phyloP scores from a whole-genome alignment of 2,888 invertebrate species.

The Melanostoma scalare region DNA sequence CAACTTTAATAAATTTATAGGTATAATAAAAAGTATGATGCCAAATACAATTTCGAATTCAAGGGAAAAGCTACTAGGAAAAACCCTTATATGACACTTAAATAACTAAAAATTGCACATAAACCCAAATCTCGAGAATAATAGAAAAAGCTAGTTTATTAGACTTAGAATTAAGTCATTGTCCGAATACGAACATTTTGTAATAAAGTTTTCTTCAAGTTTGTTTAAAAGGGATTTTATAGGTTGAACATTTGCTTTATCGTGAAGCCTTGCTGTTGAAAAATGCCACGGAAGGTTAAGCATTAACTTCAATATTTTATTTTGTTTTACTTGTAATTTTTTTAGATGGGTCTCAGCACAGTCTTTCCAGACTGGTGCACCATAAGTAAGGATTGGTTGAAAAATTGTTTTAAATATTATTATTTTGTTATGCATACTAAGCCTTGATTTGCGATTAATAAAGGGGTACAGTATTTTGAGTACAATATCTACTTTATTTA shows the following conservation, averaged over 20 bases:
- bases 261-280: conserved; percentile 4
- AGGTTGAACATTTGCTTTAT: not conserved
- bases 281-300: not conserved
- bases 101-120: no score
- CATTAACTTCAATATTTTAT: not conserved
- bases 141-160: no score
- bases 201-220: not conserved
- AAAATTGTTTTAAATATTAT: conserved; percentile 9
- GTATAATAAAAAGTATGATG: no score
- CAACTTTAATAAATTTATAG: no score
- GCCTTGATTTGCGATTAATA: not conserved
- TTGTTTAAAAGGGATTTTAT: not conserved
- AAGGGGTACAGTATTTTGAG: conserved; percentile 1
- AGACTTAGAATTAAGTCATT: no score
- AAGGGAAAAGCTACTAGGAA: no score
- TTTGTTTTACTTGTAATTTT: not conserved
- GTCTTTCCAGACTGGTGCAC: conserved; percentile 11
- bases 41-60: no score
- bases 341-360: conserved; percentile 7
- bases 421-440: conserved; percentile 3
- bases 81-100: no score
- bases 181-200: not conserved
- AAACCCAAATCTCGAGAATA: no score
- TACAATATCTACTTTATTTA: not conserved
- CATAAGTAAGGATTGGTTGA: conserved; percentile 5